Conservation (phyloP, 2,113 vertebrate species). For the Dicerorhinus sumatrensis region DNA sequence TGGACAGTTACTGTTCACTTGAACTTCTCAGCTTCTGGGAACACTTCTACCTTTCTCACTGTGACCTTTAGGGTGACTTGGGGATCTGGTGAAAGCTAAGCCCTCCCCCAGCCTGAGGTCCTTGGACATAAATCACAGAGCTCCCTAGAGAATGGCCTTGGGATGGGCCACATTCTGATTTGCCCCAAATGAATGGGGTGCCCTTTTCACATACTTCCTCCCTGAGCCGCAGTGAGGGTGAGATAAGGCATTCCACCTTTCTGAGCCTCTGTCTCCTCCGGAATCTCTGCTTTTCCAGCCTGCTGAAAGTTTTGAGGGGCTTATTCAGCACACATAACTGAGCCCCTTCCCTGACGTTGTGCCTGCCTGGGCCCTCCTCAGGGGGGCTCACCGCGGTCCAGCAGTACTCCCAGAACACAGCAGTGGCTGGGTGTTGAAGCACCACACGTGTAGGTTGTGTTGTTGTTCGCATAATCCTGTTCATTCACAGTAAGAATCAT, state of each 20-base stretch:
- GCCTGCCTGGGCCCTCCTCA: neutral
- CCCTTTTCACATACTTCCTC: neutral
- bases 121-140: neutral
- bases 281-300: neutral
- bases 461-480: neutral
- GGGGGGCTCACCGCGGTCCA: neutral
- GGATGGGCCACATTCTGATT: neutral
- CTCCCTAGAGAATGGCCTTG: neutral
- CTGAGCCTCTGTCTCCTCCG: neutral
- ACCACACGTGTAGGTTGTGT: rapidly evolving
- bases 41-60: neutral
- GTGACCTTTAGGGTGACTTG: neutral
- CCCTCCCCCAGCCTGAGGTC: neutral
- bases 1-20: neutral
- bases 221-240: neutral
- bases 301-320: neutral
- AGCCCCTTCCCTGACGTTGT: neutral
- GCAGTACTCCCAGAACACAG: neutral
- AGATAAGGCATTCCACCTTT: neutral
- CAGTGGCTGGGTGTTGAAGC: neutral
- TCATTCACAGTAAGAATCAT: neutral
- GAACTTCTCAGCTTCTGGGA: neutral
- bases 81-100: neutral
- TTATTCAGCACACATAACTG: neutral
- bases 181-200: neutral